Evolutionary conservation across 2,113 vertebrate genomes (phyloP).

Genomic region (Falco punctatus): DNA sequence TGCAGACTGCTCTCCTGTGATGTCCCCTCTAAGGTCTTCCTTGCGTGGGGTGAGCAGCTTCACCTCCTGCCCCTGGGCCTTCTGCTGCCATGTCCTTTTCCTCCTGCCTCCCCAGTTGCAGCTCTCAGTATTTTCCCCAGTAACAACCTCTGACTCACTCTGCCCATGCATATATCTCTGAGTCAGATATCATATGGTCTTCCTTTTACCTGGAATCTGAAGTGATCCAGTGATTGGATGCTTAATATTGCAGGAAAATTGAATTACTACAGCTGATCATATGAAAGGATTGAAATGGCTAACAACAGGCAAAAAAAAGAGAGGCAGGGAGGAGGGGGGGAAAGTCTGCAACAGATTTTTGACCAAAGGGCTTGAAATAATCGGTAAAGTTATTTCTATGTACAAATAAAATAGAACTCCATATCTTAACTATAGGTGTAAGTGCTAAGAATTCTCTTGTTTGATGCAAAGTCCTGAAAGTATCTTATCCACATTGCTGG

Average conservation of each 20-base stretch:
- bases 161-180: rapidly evolving
- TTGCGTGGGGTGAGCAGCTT: background rate
- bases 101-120: background rate
- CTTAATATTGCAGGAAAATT: background rate
- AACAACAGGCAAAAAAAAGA: background rate
- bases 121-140: background rate
- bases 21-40: background rate
- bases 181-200: background rate
- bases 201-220: background rate
- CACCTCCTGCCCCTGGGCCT: background rate
- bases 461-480: background rate
- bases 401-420: background rate
- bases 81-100: background rate
- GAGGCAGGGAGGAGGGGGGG: background rate
- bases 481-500: background rate
- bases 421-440: background rate
- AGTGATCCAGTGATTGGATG: background rate
- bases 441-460: background rate
- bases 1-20: background rate
- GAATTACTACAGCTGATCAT: background rate
- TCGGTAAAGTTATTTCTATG: background rate
- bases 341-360: background rate
- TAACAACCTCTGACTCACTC: background rate
- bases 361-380: background rate
- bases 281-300: background rate